Conservation (phyloP, 1,140 invertebrate genomes). For the Drosophila watanabei region DNA sequence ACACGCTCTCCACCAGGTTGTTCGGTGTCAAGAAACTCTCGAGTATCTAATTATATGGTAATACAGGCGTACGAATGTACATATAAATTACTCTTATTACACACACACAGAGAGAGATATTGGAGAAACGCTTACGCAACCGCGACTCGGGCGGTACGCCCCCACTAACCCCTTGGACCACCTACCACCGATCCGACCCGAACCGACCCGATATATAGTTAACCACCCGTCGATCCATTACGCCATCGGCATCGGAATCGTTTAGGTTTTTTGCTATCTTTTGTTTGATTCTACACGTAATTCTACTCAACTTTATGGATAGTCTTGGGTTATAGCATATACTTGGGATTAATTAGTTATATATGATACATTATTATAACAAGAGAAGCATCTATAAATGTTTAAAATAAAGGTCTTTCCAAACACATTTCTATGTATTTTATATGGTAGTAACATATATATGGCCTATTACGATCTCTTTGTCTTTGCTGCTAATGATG, state of each 20-base stretch:
- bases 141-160: conserved; percentile 38
- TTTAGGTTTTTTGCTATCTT: conserved; percentile 16
- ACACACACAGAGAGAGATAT: conserved; percentile 28
- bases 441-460: neutral
- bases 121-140: conserved; percentile 51
- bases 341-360: neutral
- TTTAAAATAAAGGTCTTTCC: neutral
- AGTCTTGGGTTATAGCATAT: neutral
- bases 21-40: conserved; percentile 74
- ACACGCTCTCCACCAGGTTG: conserved; percentile 10
- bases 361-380: neutral
- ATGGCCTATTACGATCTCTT: conserved; percentile 12
- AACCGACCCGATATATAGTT: conserved; percentile 36
- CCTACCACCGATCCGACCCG: conserved; percentile 1
- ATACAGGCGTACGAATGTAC: conserved; percentile 77
- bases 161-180: conserved; percentile 13
- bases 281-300: neutral
- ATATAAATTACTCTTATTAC: conserved; percentile 83
- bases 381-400: neutral
- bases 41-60: conserved; percentile 84
- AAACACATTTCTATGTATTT: neutral
- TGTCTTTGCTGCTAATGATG: conserved; percentile 27
- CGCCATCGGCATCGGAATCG: conserved; percentile 59
- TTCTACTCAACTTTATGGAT: conserved; percentile 1
- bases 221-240: conserved; percentile 75